Conservation (phyloP, 2,113 vertebrate genomes). For the Hepsetus odoe region DNA sequence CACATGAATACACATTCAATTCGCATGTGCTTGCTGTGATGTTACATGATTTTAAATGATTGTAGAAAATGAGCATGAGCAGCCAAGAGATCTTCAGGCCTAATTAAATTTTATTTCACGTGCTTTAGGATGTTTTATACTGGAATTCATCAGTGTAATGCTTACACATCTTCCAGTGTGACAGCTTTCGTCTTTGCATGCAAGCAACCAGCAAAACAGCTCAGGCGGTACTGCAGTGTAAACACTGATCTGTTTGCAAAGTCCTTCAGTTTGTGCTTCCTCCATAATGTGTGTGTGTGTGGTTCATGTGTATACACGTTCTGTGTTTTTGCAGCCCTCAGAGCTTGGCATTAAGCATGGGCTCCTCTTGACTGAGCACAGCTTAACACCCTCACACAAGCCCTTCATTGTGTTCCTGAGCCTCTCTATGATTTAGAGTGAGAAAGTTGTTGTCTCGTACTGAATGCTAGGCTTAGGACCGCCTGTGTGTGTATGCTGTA, state of each 20-base stretch:
- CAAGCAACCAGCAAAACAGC: background rate
- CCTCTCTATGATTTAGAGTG: slow-evolving; percentile 17
- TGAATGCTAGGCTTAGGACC: slow-evolving; percentile 5
- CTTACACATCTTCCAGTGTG: too few relatives aligned
- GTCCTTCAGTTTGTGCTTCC: background rate
- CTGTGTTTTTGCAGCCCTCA: slow-evolving; percentile 16
- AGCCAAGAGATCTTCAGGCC: too few relatives aligned
- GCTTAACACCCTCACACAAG: slow-evolving; percentile 15
- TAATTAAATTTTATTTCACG: too few relatives aligned
- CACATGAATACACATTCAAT: too few relatives aligned
- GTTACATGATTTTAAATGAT: too few relatives aligned
- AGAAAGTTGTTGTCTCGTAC: slow-evolving; percentile 14
- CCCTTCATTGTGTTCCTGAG: background rate
- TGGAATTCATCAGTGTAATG: too few relatives aligned
- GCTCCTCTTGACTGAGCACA: slow-evolving; percentile 9
- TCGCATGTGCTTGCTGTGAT: too few relatives aligned
- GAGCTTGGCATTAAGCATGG: slow-evolving; percentile 21
- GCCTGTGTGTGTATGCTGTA: slow-evolving; percentile 13
- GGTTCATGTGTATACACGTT: background rate
- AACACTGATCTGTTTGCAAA: background rate
- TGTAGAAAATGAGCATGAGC: too few relatives aligned
- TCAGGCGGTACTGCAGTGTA: background rate
- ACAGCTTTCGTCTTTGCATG: background rate
- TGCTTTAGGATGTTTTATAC: too few relatives aligned
- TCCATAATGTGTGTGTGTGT: background rate